A percentile compares a stretch with the other conserved stretches of the same genome.
Conservation (phyloP, 2,888 invertebrate species). For the Oligia strigilis region DNA sequence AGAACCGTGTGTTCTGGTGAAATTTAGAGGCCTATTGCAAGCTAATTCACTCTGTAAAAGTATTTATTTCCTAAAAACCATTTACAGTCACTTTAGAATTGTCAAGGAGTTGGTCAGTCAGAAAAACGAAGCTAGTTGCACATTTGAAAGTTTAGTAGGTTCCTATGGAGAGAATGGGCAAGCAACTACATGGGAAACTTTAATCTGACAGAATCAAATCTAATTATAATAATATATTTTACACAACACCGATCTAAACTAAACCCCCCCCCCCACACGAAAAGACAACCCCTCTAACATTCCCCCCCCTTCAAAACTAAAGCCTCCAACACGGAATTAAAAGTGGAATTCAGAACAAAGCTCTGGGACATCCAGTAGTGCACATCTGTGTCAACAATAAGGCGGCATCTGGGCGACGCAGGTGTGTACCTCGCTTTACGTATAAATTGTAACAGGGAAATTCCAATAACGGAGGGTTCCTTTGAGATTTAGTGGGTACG, state of each 20-base stretch:
- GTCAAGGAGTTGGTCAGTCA: too few relatives aligned
- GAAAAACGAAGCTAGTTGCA: too few relatives aligned
- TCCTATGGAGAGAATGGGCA: too few relatives aligned
- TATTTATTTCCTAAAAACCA: too few relatives aligned
- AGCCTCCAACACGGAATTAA: slow-evolving; percentile 21
- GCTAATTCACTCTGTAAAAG: too few relatives aligned
- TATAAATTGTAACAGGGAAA: slow-evolving; percentile 71
- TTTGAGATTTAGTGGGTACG: slow-evolving; percentile 61
- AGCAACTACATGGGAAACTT: too few relatives aligned
- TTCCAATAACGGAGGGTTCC: slow-evolving; percentile 68
- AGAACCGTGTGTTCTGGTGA: too few relatives aligned
- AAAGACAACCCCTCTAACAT: background rate
- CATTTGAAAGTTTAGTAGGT: too few relatives aligned
- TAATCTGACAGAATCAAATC: too few relatives aligned
- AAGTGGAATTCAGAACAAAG: slow-evolving; percentile 24
- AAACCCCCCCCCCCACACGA: background rate
- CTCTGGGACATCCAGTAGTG: slow-evolving; percentile 50
- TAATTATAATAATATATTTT: background rate
- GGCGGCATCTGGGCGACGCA: slow-evolving; percentile 66
- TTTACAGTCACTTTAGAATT: too few relatives aligned
- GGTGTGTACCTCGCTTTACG: slow-evolving; percentile 66
- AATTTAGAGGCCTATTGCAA: too few relatives aligned
- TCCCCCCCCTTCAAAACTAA: background rate
- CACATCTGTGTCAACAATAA: slow-evolving; percentile 70
- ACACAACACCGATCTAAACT: background rate